These are phyloP conservation scores for Eupithecia dodoneata DNA, from an alignment of 2,888 invertebrate species.

Conservation along the genomic window DNA sequence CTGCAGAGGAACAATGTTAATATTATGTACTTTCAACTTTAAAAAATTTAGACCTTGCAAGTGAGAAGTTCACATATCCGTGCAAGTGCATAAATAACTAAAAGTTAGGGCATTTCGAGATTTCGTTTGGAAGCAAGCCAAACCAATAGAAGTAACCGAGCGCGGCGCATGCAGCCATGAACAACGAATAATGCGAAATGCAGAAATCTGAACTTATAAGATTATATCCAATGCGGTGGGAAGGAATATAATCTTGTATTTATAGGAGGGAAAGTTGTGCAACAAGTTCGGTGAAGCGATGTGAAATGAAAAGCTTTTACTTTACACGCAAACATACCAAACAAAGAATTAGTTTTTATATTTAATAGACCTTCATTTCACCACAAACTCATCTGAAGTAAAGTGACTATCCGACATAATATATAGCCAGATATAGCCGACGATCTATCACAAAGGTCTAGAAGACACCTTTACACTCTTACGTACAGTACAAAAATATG, in stretches of 20 bases:
- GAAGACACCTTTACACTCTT: too few relatives aligned
- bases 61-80: slow-evolving; percentile 31
- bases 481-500: too few relatives aligned
- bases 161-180: slow-evolving; percentile 37
- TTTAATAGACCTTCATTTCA: too few relatives aligned
- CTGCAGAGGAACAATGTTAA: background rate
- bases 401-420: too few relatives aligned
- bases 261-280: background rate
- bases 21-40: too few relatives aligned
- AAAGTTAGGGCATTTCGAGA: slow-evolving; percentile 44
- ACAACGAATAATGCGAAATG: slow-evolving; percentile 40
- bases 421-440: too few relatives aligned
- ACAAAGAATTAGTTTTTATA: background rate
- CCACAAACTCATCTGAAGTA: too few relatives aligned
- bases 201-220: slow-evolving; percentile 33
- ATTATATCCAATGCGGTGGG: slow-evolving; percentile 13
- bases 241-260: background rate
- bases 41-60: slow-evolving; percentile 9
- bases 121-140: slow-evolving; percentile 56
- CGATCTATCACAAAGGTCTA: too few relatives aligned
- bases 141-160: slow-evolving; percentile 47
- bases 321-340: background rate
- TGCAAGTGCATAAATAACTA: slow-evolving; percentile 49
- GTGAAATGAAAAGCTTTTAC: background rate
- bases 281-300: slow-evolving; percentile 9